Evolutionary conservation across 2,113 vertebrate genomes (phyloP).

Genomic region (Rhadina sibilatrix): DNA sequence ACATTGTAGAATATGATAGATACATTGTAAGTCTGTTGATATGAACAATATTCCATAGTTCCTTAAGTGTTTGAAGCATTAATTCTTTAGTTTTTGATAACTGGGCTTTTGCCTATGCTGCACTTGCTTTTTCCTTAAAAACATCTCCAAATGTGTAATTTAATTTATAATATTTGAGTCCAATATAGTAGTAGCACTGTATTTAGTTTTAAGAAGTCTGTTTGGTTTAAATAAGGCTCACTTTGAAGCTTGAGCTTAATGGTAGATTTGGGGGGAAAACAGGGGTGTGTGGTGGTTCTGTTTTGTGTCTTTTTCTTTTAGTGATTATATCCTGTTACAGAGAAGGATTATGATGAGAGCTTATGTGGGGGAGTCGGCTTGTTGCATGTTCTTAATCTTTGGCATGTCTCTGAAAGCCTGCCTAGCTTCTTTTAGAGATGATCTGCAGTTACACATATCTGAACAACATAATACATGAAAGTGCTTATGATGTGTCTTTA

Average conservation of each 20-base stretch:
- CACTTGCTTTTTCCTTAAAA: neutral
- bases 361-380: neutral
- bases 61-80: neutral
- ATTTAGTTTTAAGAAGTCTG: neutral
- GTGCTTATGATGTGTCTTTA: neutral
- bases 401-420: neutral
- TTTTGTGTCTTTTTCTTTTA: neutral
- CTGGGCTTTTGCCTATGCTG: neutral
- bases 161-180: neutral
- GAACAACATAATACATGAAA: neutral
- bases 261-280: rapidly evolving
- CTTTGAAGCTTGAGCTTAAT: neutral
- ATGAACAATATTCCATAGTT: neutral
- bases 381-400: neutral
- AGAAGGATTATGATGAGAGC: neutral
- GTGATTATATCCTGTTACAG: neutral
- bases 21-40: neutral
- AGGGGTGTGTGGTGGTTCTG: neutral
- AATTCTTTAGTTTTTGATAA: neutral
- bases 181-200: neutral
- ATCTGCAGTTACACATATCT: neutral
- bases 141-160: neutral
- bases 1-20: neutral
- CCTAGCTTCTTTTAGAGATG: neutral
- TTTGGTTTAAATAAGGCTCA: neutral